Percentiles rank a stretch among this genome's conserved stretches.
phyloP scores from a whole-genome alignment of 2,797 vertebrate species.

The Florisuga fusca region DNA sequence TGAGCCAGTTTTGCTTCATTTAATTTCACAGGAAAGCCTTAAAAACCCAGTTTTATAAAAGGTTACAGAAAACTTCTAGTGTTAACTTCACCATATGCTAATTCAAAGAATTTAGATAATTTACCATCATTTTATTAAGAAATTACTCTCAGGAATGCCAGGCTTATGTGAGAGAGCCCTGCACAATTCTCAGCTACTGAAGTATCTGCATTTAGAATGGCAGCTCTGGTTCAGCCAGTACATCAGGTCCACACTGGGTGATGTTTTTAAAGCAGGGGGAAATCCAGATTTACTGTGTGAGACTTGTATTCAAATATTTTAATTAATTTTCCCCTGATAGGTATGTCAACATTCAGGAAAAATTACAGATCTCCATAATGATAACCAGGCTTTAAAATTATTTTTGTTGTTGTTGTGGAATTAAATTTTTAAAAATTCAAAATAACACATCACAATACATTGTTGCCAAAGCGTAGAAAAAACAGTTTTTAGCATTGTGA shows the following conservation, averaged over 20 bases:
- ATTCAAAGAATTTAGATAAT: not conserved
- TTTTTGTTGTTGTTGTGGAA: not conserved
- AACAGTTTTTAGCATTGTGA: not conserved
- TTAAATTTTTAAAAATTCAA: not conserved
- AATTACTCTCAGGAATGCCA: not conserved
- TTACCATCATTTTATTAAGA: not conserved
- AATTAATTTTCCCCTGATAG: not conserved
- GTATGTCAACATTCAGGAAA: not conserved
- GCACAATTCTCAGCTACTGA: not conserved
- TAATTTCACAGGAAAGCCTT: not conserved
- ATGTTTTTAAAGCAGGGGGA: not conserved
- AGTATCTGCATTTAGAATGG: not conserved
- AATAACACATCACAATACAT: rapidly evolving
- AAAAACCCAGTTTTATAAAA: not conserved
- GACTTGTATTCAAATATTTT: not conserved
- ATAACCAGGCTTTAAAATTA: not conserved
- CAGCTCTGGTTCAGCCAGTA: slow-evolving; percentile 2
- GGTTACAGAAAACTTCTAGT: rapidly evolving
- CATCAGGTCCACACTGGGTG: not conserved
- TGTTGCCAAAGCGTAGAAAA: not conserved
- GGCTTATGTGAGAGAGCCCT: not conserved
- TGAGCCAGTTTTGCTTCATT: not conserved
- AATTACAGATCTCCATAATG: not conserved
- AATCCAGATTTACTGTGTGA: not conserved
- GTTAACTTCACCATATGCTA: not conserved